phyloP scores from a whole-genome alignment of 2,888 invertebrate genomes.

The Ctena decussata region DNA sequence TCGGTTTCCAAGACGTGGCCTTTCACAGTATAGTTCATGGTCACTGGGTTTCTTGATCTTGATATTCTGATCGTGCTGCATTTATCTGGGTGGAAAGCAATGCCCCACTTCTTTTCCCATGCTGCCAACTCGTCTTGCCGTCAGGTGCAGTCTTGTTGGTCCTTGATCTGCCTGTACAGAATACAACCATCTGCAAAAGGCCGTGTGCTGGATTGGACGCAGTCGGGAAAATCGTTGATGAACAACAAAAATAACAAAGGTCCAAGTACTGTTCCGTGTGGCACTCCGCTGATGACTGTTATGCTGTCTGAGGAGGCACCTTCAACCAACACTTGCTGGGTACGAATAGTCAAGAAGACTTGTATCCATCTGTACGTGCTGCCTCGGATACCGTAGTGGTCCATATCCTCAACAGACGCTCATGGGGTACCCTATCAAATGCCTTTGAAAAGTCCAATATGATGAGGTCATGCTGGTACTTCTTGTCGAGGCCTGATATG shows the following conservation, averaged over 20 bases:
- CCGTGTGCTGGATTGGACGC: neutral
- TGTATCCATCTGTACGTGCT: neutral
- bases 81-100: constrained; percentile 9
- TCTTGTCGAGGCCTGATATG: neutral
- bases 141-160: neutral
- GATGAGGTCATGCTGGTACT: neutral
- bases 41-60: neutral
- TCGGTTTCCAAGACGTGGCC: neutral
- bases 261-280: neutral
- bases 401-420: neutral
- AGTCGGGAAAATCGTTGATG: constrained; percentile 11
- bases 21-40: neutral
- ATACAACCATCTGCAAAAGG: constrained; percentile 7
- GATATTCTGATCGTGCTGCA: neutral
- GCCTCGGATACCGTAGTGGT: neutral
- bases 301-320: neutral
- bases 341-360: neutral
- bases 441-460: constrained; percentile 5
- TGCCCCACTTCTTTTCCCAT: constrained; percentile 13
- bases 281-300: constrained; percentile 12
- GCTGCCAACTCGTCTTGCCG: neutral
- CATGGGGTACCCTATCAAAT: neutral
- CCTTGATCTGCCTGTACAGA: neutral
- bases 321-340: neutral
- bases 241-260: constrained; percentile 3